Evolutionary conservation across 2,888 invertebrate species (phyloP), one percentile per base, ranked within the genome.

Genomic region (Rhagonycha fulva): DNA sequence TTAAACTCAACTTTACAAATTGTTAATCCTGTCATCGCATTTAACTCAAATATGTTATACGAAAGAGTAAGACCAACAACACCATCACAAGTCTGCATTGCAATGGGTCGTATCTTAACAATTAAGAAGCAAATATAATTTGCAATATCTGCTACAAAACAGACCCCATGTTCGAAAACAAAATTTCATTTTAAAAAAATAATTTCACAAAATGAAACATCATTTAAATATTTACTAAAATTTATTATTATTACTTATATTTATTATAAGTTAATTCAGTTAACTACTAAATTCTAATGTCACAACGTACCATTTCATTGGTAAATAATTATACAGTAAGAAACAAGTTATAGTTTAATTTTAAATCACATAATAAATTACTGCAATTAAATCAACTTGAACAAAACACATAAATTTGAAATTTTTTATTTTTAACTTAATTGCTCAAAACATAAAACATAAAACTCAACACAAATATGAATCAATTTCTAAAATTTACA

Each of bases 11-110:
- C 82, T 81, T 82, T 82, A 83, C 83, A 82, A 83, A 83, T 82
- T 81, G 82, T 79, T 82, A 82, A 82, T 82, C 81, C 81, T 81
- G 82, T 82, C 82, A 78, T 73, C 81, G 81, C 77, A 79, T 78
- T 81, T 82, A 81, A 81, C 80, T 71, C 70, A 76, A 78, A 80
- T 80, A 81, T 79, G 80, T 81, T 81, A 76, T 71, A 62, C 47
- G 47, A 47, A 47, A 47, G 47, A 47, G 47, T 47, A 47, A n/a
- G 47, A 47, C 47, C n/a, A 47, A 47, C 47, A 47, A 19, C 19
- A 19, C 19, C 19, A 47, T 47, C 47, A 47, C 47, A n/a, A n/a
- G 47, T 9, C 47, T 47, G n/a, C n/a, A n/a, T 47, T 47, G n/a
- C 47, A 47, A 47, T 47, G 9, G 47, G 7, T 47, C 47, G n/a